Percentiles rank a stretch among this genome's conserved stretches.
Conservation (phyloP, 2,888 invertebrate species). For the Epinotia nisella region DNA sequence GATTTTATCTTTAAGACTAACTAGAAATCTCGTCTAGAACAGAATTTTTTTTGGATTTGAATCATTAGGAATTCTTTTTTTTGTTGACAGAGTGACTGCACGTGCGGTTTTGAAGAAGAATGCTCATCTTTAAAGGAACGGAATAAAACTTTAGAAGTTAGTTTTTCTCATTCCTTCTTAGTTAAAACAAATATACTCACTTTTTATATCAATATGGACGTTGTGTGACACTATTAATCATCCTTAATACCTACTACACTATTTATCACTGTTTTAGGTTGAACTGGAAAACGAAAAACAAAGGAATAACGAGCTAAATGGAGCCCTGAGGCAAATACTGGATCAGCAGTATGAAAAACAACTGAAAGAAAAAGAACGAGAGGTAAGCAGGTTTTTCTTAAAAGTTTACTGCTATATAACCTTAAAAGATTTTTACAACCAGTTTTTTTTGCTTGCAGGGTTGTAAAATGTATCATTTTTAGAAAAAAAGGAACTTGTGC, state of each 20-base stretch:
- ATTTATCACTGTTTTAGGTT: slow-evolving; percentile 49
- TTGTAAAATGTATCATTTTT: too few species aligned
- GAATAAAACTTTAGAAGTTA: slow-evolving; percentile 60
- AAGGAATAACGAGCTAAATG: slow-evolving; percentile 57
- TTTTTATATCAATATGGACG: too few species aligned
- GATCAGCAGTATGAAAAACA: slow-evolving; percentile 52
- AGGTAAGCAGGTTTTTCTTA: slow-evolving; percentile 55
- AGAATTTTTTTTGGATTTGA: too few species aligned
- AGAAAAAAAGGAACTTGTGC: too few species aligned
- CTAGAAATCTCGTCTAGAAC: too few species aligned
- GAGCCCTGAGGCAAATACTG: slow-evolving; percentile 51
- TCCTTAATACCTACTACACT: too few species aligned
- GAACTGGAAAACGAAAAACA: slow-evolving; percentile 52
- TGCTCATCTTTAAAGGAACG: slow-evolving; percentile 58
- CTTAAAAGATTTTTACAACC: too few species aligned
- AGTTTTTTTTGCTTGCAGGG: too few species aligned
- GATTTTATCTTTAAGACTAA: too few species aligned
- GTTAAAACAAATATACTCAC: neutral
- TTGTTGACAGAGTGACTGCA: slow-evolving; percentile 63
- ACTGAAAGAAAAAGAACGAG: slow-evolving; percentile 57
- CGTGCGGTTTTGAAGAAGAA: slow-evolving; percentile 66
- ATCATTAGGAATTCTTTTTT: too few species aligned
- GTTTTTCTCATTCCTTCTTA: slow-evolving; percentile 17
- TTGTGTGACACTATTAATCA: too few species aligned
- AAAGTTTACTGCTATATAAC: neutral